Evolutionary conservation across 2,888 invertebrate genomes (phyloP), one percentile per base, ranked within the genome.

Genomic region (Philereme transversata): DNA sequence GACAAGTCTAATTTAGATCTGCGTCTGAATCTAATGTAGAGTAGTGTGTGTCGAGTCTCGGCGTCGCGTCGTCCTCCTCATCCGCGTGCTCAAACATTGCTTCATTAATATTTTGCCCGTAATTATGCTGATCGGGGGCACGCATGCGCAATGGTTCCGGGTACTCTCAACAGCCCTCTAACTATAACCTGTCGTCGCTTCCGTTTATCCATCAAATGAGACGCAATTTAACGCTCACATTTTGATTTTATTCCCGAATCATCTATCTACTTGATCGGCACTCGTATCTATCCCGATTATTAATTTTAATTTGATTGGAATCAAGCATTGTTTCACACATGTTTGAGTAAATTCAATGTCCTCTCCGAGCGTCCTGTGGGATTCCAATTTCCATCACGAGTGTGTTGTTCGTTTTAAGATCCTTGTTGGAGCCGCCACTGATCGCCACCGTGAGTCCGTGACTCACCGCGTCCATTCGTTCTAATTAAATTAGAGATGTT

Each of bases 71-170:
- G 58, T 36, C 54, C 59, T 48, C 58, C 53, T 61, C 63, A 53
- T 51, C 59, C 59, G 54, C 55, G 57, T 64, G 64, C 64, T 63
- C 48, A 60, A 52, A 46, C 36, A 57, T 59, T 59, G 58, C 67
- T 69, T 72, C 70, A 57, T 64, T 66, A 53, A 67, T 69, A 69
- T 67, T 68, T 51, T 60, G 71, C 66, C 68, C 64, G 63, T 72
- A 67, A 69, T 72, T 65, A 68, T 70, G 72, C 64, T 68, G 62
- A 62, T 62, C 68, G 58, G 65, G 65, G 63, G 65, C 70, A 72
- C 77, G 81, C 80, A 78, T 77, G 81, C 81, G 81, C 70, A 52
- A 66, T 67, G 57, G 44, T 46, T 53, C 60, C 52, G 49, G 50
- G 62, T 7, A 36, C 50, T 1, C 36, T 22, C 41, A 10, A 47